A percentile compares a stretch with the other conserved stretches of the same genome.
Evolutionary conservation across 1,140 invertebrate genomes (phyloP).

Genomic region (Sinella curviseta): DNA sequence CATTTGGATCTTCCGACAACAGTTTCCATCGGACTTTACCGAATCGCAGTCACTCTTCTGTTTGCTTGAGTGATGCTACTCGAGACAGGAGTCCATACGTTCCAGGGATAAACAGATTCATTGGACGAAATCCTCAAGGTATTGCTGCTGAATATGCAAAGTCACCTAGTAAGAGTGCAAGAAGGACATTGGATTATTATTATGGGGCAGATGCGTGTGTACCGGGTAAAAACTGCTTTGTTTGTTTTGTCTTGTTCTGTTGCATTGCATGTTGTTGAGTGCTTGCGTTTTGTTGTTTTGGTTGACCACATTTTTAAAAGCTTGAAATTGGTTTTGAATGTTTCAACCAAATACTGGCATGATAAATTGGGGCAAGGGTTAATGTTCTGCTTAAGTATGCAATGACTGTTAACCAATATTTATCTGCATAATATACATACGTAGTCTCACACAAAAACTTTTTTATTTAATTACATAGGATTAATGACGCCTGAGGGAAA

Average conservation of each 20-base stretch:
- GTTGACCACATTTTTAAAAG: background rate
- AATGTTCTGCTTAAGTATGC: too few species aligned
- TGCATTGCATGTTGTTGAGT: background rate
- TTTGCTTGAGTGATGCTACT: slow-evolving; percentile 37
- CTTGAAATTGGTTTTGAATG: too few species aligned
- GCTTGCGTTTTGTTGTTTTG: slow-evolving; percentile 26
- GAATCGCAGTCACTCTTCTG: slow-evolving; percentile 36
- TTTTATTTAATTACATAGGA: slow-evolving; percentile 36
- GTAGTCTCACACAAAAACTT: background rate
- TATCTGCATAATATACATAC: too few species aligned
- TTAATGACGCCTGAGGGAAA: slow-evolving; percentile 47
- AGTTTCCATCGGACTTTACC: slow-evolving; percentile 4
- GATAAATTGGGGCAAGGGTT: too few species aligned
- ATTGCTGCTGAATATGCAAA: slow-evolving; percentile 31
- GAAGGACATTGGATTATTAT: slow-evolving; percentile 43
- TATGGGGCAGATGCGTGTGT: slow-evolving; percentile 44
- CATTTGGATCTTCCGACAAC: background rate
- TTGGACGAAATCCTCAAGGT: slow-evolving; percentile 17
- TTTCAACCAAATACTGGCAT: too few species aligned
- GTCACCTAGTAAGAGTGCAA: slow-evolving; percentile 43
- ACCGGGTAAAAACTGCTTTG: slow-evolving; percentile 38
- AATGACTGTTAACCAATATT: too few species aligned
- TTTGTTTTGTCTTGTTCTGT: slow-evolving; percentile 6
- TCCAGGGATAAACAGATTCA: background rate
- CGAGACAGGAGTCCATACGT: slow-evolving; percentile 34